Base-by-base conservation (phyloP, 2,888 invertebrate species). In the Sicus ferrugineus region DNA sequence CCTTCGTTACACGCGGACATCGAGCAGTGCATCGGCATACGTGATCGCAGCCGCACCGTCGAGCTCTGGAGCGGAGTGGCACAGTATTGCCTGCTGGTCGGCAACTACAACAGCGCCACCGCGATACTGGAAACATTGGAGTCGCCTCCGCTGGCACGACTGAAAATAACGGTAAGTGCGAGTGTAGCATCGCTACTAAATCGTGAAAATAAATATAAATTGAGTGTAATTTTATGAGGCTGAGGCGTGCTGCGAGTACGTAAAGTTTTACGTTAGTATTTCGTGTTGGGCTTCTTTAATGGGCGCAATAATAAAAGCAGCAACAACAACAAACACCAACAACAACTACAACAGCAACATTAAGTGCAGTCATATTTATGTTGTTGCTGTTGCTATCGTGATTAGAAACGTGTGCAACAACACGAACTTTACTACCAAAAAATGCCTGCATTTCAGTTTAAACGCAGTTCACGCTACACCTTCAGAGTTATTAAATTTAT, bases 11-110 rank as follows among this genome's bases (percentile, higher is more conserved):
- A 23, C 9, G 50, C 11, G 19, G 28, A 23, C 30, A 38, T 50
- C 2, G n/a, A n/a, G n/a, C 74, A 85, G 85, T 84, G 84, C 75
- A 82, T 76, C 68, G 81, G 82, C 73, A 84, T 85, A 73, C 80
- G 81, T 68, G 81, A 84, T 67, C 84, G 85, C 56, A 85, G 84
- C 72, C 77, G 79, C 72, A 82, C 82, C 28, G 84, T 85, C 63
- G 85, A 85, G 72, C 76, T 84, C 7, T 85, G 85, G 85, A 85
- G 85, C 73, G 85, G 84, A 2, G 84, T 84, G 59, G 85, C 85
- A 2, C 85, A 85, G 73, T 85, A 85, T 72, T 85, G 85, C 74
- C 79, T 85, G 61, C 80, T 85, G 23, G 85, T 85, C 61, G 85
- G 85, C 64, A 85, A 85, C 76, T 85, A 85, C 73, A 85, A 85